A percentile compares a stretch with the other conserved stretches of the same genome.
Conservation (phyloP, 2,888 invertebrate species). For the Antheraea assamensis region DNA sequence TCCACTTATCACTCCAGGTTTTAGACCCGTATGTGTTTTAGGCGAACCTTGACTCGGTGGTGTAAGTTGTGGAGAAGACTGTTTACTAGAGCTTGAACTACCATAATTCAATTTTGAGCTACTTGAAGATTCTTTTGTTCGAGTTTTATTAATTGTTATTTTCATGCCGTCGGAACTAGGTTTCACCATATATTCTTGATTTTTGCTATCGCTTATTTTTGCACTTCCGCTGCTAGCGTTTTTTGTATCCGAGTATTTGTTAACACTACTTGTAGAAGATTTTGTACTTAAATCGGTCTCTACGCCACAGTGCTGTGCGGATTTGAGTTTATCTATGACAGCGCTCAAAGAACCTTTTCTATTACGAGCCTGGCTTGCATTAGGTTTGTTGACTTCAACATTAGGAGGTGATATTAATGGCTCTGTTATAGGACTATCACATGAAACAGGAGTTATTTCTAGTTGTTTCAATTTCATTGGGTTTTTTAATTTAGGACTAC, state of each 20-base stretch:
- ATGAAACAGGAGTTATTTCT: conserved; percentile 82
- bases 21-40: conserved; percentile 91
- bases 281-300: conserved; percentile 79
- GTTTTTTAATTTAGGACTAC: conserved; percentile 86
- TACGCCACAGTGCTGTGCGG: conserved; percentile 85
- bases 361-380: conserved; percentile 84
- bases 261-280: conserved; percentile 69
- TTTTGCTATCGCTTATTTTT: conserved; percentile 80
- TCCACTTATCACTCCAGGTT: conserved; percentile 93
- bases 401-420: conserved; percentile 77
- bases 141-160: conserved; percentile 94
- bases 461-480: conserved; percentile 86
- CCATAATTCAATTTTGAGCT: conserved; percentile 72
- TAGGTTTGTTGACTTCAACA: conserved; percentile 83
- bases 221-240: conserved; percentile 63
- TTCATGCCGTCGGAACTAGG: conserved; percentile 95
- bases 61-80: conserved; percentile 73
- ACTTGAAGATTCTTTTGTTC: conserved; percentile 86
- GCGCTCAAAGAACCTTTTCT: conserved; percentile 90
- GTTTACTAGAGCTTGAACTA: conserved; percentile 72
- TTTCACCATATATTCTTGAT: conserved; percentile 94
- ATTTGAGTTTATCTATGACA: conserved; percentile 93
- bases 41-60: conserved; percentile 85
- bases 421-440: conserved; percentile 71
- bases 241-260: conserved; percentile 77